Evolutionary conservation across 2,888 invertebrate genomes (phyloP).

Genomic region (Blera fallax): DNA sequence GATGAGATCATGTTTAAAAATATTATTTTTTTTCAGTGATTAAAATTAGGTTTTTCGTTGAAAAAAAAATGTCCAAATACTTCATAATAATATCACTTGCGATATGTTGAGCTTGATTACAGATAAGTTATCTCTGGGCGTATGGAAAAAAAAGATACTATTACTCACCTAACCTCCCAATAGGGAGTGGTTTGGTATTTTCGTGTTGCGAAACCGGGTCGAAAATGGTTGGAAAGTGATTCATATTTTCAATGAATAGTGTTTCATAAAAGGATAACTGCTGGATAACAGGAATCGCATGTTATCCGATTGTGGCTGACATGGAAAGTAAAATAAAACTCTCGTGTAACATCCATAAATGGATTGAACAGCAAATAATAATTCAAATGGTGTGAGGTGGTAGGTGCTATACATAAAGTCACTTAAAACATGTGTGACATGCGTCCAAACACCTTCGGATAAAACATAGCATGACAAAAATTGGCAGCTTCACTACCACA

Average conservation of each 20-base stretch:
- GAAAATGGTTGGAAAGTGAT: conserved; percentile 8
- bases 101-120: conserved; percentile 26
- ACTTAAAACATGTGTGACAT: no score
- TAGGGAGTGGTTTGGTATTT: conserved; percentile 56
- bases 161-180: conserved; percentile 61
- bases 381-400: no score
- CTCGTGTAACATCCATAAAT: no score
- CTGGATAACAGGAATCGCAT: background rate
- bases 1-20: conserved; percentile 16
- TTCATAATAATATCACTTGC: background rate
- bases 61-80: conserved; percentile 25
- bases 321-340: no score
- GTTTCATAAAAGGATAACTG: background rate
- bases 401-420: no score
- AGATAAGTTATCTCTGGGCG: conserved; percentile 54
- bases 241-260: background rate
- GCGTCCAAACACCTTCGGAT: conserved; percentile 8
- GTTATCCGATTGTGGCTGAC: no score
- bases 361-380: no score
- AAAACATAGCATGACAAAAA: conserved; percentile 20
- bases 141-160: conserved; percentile 23
- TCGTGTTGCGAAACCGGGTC: conserved; percentile 11
- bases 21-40: background rate
- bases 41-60: background rate
- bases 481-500: no score